Evolutionary conservation across 2,888 invertebrate species (phyloP), one percentile per base, ranked within the genome.

Genomic region (Tortrix viridana): DNA sequence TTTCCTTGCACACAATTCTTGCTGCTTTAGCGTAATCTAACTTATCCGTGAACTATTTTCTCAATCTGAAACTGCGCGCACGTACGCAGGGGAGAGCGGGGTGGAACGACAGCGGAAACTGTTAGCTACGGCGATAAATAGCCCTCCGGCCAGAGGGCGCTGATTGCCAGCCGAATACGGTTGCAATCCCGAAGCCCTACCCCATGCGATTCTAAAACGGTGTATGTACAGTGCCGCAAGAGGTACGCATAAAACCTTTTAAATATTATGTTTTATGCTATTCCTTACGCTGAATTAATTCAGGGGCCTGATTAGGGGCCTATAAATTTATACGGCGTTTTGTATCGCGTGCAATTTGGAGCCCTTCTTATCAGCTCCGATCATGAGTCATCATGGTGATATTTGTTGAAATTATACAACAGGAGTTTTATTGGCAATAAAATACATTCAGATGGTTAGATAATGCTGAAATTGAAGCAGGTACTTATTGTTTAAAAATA

Each of bases 81-180:
- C 63, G 58, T 53, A 53, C 47, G 44, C 2, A 43, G 57, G 62
- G 62, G 58, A 41, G 47, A 52, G n/a, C 3, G 53, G 53, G 63
- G 63, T 47, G 5, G 53, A 18, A 16, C 48, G 48, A 5, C 58
- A 22, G 57, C 38, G 53, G 63, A 58, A 63, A 43, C 58, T 53
- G 63, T 58, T 63, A 63, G 63, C 58, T 63, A 63, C 57, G 58
- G 47, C 63, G 47, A 63, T 63, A 63, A 58, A 63, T 63, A 53
- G 47, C 47, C 41, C 41, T 43, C 47, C 44, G 63, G 63, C 26
- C 61, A 63, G 63, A 63, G 63, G 58, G 63, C 57, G 58, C 58
- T 63, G 63, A 63, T 63, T 58, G 57, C 54, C 44, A 37, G 22
- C 4, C 56, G 16, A 55, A 46, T 26, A 23, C 56, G 56, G 56